Conservation (phyloP, 2,797 vertebrate species). For the Dryobates pubescens region DNA sequence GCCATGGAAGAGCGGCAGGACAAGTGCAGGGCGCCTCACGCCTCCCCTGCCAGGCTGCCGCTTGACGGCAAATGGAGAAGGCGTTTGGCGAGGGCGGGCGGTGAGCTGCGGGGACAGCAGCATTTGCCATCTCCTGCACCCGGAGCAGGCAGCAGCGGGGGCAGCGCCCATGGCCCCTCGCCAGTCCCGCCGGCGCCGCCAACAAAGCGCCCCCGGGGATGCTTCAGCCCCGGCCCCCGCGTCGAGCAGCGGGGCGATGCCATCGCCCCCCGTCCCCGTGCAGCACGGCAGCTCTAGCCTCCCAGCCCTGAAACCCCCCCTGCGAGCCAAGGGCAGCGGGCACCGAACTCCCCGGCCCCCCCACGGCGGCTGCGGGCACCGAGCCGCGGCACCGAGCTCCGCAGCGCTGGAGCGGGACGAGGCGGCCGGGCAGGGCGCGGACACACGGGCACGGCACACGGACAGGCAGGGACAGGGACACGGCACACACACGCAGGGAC, state of each 20-base stretch:
- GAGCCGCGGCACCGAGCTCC: too few species aligned
- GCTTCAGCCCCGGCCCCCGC: not conserved
- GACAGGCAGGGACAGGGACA: too few species aligned
- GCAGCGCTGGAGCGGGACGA: not conserved
- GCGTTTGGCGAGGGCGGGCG: not conserved
- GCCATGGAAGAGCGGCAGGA: not conserved
- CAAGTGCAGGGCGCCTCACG: not conserved
- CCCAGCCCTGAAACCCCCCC: not conserved
- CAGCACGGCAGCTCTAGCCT: not conserved
- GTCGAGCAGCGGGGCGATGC: not conserved
- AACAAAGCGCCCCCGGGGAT: constrained; percentile 60
- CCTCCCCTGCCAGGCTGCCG: not conserved
- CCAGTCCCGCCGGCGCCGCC: constrained; percentile 15
- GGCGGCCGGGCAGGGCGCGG: not conserved
- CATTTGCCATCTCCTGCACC: not conserved
- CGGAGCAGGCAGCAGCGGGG: not conserved
- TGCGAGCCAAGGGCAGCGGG: too few species aligned
- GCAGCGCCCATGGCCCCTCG: constrained; percentile 33
- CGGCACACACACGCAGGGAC: too few species aligned
- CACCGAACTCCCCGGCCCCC: too few species aligned
- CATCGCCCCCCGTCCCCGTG: not conserved
- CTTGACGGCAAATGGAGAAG: not conserved
- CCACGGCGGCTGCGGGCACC: too few species aligned
- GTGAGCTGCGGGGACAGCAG: not conserved
- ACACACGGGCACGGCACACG: not conserved